Evolutionary conservation across 2,888 invertebrate genomes (phyloP).

Genomic region (Standfussiana lucernea): DNA sequence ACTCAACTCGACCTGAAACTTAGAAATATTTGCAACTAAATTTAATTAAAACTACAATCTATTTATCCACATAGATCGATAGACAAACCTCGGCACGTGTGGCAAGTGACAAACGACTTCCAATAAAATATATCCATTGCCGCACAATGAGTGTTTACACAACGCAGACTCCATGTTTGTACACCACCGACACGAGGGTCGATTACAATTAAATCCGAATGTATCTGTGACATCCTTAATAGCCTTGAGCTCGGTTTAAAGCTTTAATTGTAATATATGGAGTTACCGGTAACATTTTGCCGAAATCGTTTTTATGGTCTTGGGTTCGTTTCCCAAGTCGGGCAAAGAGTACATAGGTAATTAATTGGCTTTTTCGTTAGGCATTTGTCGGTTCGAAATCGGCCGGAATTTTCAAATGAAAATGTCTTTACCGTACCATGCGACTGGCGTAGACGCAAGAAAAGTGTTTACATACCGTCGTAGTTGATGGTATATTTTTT

Average conservation of each 20-base stretch:
- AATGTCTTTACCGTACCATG: background rate
- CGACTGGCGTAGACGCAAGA: background rate
- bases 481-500: background rate
- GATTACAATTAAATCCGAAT: constrained; percentile 87
- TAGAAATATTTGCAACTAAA: background rate
- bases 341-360: background rate
- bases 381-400: background rate
- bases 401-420: background rate
- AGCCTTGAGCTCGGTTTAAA: constrained; percentile 26
- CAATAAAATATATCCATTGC: constrained; percentile 84
- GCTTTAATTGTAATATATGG: background rate
- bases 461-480: background rate
- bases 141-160: constrained; percentile 81
- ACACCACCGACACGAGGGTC: constrained; percentile 78
- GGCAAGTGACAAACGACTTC: constrained; percentile 79
- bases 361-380: background rate
- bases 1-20: background rate
- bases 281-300: background rate
- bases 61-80: constrained; percentile 25
- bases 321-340: background rate
- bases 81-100: constrained; percentile 71
- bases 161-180: constrained; percentile 84
- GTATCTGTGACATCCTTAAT: constrained; percentile 70
- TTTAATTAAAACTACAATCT: constrained; percentile 39
- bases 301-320: background rate